These are phyloP conservation scores for Scaptomyza parva DNA, from an alignment of 2,888 invertebrate genomes.

Conservation along the genomic window DNA sequence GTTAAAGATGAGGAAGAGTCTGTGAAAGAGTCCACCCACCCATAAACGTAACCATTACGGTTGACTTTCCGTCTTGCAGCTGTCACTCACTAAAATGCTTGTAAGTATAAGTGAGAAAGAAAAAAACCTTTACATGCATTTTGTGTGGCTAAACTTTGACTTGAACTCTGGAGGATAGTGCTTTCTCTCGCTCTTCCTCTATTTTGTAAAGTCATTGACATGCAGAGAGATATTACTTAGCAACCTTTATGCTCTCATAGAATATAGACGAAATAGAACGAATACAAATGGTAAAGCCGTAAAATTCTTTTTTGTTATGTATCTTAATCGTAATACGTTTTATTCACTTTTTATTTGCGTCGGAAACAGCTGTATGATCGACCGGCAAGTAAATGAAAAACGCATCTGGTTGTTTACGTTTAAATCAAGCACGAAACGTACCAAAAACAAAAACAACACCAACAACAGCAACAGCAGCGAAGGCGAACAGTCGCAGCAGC, in stretches of 20 bases:
- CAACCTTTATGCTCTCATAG: too few species aligned
- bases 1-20: not conserved
- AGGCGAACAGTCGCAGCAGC: slow-evolving; percentile 13
- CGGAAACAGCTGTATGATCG: slow-evolving; percentile 24
- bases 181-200: slow-evolving; percentile 3
- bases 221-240: slow-evolving; percentile 34
- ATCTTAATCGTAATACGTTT: not conserved
- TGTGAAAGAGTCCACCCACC: slow-evolving; percentile 31
- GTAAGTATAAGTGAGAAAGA: slow-evolving; percentile 1
- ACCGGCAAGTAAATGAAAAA: slow-evolving; percentile 2
- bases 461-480: slow-evolving; percentile 8
- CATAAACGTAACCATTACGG: slow-evolving; percentile 9
- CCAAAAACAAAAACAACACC: slow-evolving; percentile 32
- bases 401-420: slow-evolving; percentile 13
- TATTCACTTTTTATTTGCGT: not conserved
- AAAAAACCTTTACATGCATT: slow-evolving; percentile 23
- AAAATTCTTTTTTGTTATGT: not conserved
- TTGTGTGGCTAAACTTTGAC: slow-evolving; percentile 46
- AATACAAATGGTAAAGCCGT: too few species aligned
- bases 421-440: slow-evolving; percentile 46
- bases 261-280: too few species aligned
- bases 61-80: slow-evolving; percentile 1
- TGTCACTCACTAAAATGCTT: not conserved
- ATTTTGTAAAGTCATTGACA: slow-evolving; percentile 46
- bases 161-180: slow-evolving; percentile 17